A percentile compares a stretch with the other conserved stretches of the same genome.
Evolutionary conservation across 2,797 vertebrate genomes (phyloP).

Genomic region (Silurus aristotelis): DNA sequence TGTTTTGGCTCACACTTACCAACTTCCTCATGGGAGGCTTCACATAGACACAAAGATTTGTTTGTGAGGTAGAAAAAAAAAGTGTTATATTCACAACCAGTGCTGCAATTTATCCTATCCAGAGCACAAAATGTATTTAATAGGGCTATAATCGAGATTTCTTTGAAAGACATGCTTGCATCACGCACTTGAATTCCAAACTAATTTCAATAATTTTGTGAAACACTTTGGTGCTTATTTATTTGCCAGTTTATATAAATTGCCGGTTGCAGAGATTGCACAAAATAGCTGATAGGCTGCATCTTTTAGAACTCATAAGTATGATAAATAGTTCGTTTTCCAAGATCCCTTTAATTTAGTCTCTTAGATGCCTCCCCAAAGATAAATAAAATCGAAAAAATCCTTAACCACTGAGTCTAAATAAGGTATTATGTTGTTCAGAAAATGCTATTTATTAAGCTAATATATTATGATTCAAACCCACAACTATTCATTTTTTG

Average conservation of each 20-base stretch:
- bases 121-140: not conserved
- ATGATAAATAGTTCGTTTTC: constrained; percentile 15
- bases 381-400: constrained; percentile 4
- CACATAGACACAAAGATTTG: not conserved
- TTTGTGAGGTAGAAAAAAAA: not conserved
- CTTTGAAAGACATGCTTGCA: not conserved
- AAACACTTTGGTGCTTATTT: constrained; percentile 16
- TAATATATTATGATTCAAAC: not conserved
- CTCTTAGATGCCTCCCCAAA: not conserved
- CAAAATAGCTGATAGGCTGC: constrained; percentile 9
- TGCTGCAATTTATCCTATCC: not conserved
- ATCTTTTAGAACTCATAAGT: constrained; percentile 4
- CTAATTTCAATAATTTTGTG: not conserved
- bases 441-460: not conserved
- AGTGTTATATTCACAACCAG: not conserved
- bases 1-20: not conserved
- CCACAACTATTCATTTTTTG: not conserved
- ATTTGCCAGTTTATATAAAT: not conserved
- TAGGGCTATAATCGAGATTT: constrained; percentile 3
- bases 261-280: constrained; percentile 18
- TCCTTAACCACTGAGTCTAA: not conserved
- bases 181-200: constrained; percentile 11
- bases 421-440: constrained; percentile 1
- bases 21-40: not conserved
- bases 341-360: constrained; percentile 1